Conservation (phyloP, 2,797 vertebrate genomes). For the Lacerta agilis region DNA sequence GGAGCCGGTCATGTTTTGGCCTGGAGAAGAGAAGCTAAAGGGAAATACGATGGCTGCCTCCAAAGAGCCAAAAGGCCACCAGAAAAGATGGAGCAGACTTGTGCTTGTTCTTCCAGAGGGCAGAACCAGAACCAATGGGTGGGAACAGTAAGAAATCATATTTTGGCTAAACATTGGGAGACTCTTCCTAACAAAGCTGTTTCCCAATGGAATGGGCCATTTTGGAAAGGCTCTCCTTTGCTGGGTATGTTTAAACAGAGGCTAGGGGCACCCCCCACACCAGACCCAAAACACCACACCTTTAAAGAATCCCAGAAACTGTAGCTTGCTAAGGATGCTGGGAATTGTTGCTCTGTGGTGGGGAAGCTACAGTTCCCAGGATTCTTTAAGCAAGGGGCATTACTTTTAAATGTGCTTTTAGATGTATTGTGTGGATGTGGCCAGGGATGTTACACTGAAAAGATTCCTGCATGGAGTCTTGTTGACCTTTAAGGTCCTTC, state of each 20-base stretch:
- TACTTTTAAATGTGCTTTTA: too few relatives aligned
- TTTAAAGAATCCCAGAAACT: too few relatives aligned
- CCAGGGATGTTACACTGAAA: too few relatives aligned
- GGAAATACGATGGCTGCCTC: background rate
- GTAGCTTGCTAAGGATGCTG: too few relatives aligned
- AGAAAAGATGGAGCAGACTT: background rate
- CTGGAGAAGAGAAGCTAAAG: background rate
- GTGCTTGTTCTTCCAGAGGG: background rate
- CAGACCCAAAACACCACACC: too few relatives aligned
- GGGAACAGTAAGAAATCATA: background rate
- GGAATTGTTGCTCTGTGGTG: too few relatives aligned
- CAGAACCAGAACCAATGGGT: background rate
- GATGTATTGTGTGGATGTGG: too few relatives aligned
- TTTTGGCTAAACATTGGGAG: background rate
- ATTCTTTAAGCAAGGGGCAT: too few relatives aligned
- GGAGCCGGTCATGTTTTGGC: background rate
- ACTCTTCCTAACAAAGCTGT: background rate
- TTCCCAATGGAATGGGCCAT: too few relatives aligned
- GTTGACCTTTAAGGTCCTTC: background rate
- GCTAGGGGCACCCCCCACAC: background rate
- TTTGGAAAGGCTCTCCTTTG: background rate
- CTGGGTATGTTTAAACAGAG: background rate
- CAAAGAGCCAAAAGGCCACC: background rate
- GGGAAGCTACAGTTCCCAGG: too few relatives aligned
- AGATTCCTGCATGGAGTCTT: background rate